Conservation (phyloP, 2,113 vertebrate species). For the Oenanthe oenanthe region DNA sequence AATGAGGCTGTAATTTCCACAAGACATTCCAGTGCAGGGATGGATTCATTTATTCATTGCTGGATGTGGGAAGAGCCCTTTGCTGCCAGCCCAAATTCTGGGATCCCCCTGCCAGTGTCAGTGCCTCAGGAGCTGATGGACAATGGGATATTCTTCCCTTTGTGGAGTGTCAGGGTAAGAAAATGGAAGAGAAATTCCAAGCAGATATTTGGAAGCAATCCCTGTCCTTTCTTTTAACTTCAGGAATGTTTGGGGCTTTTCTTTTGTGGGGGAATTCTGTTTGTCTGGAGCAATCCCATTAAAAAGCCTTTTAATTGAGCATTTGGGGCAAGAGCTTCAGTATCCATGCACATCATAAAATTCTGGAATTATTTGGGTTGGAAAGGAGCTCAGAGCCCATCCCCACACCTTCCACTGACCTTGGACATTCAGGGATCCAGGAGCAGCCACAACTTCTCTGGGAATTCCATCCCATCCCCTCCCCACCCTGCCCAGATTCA, state of each 20-base stretch:
- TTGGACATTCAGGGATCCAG: neutral
- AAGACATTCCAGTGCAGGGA: neutral
- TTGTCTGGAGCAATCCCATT: neutral
- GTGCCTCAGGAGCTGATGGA: neutral
- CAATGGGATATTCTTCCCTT: neutral
- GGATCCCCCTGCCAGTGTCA: neutral
- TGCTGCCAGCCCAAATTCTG: neutral
- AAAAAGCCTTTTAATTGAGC: neutral
- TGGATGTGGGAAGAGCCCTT: neutral
- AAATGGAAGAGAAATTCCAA: neutral
- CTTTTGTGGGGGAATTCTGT: neutral
- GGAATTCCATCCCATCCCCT: neutral
- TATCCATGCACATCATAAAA: neutral
- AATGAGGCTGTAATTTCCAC: neutral
- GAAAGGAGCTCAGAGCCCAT: neutral
- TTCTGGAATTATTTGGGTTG: neutral
- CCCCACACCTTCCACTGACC: neutral
- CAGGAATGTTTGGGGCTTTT: neutral
- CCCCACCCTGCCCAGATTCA: neutral
- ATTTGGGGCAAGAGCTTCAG: neutral
- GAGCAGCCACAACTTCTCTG: neutral
- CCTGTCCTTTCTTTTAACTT: neutral
- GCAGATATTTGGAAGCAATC: neutral
- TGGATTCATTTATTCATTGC: neutral
- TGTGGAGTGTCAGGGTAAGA: neutral